Evolutionary conservation across 2,113 vertebrate species (phyloP), one percentile per base, ranked within the genome.

Genomic region (Cercopithecus mona): DNA sequence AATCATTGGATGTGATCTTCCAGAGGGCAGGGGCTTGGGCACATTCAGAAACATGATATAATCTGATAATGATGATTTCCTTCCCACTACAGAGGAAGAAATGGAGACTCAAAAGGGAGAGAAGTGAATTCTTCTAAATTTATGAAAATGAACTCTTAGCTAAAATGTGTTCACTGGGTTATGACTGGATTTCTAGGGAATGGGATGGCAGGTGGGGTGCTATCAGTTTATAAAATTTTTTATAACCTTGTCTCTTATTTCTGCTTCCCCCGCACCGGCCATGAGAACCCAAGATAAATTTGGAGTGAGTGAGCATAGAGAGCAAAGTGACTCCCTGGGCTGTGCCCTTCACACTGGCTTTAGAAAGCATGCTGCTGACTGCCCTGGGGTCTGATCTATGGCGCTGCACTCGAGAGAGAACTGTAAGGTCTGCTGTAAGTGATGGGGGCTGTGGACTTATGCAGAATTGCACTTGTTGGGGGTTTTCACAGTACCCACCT

Each of bases 271-370:
- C 48, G 2, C 48, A 3, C 52, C 35, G 9, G 43, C 43, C 38
- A 16, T n/a, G 43, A 78, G 32, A 96, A 50, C 2, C n/a, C 73
- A 91, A 92, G 78, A 23, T 73, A 81, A 90, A 45, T 61, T 88
- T 38, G 55, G 66, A 32, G 82, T 57, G 40, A 25, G 35, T 52
- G 5, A 66, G 59, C 76, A 22, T 30, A 30, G 45, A 75, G 30
- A 68, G 50, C 8, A 40, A 10, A 52, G 66, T 68, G 92, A 92
- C 80, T 90, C 23, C 43, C 70, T 18, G 25, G 40, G 76, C 79
- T 61, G 0, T 98, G 97, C 95, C 98, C 97, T 97, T 97, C 97
- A 98, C 92, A 55, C 61, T 23, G 55, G 87, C 85, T 66, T 59
- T 52, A 20, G 17, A 35, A 81, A 88, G 75, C 66, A 4, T 50